Evolutionary conservation across 2,113 vertebrate genomes (phyloP).

Genomic region (Carlito syrichta): DNA sequence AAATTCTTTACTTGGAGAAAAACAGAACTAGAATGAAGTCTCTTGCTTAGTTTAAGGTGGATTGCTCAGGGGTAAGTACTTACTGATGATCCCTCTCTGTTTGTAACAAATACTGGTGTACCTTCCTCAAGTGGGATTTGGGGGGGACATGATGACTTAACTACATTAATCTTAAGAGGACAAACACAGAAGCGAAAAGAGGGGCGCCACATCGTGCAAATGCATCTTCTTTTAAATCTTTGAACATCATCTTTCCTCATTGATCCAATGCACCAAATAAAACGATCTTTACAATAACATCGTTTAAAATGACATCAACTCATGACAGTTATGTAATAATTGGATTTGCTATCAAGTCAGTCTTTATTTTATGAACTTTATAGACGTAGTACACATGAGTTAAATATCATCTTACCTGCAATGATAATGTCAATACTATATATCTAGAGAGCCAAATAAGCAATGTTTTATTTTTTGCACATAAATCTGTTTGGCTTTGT

Average conservation of each 20-base stretch:
- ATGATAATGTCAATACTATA: background rate
- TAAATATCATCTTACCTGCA: background rate
- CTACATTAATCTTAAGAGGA: background rate
- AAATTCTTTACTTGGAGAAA: background rate
- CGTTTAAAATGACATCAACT: background rate
- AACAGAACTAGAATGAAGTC: background rate
- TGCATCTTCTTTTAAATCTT: background rate
- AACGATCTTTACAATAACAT: background rate
- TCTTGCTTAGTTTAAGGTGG: background rate
- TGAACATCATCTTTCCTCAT: background rate
- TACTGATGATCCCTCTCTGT: background rate
- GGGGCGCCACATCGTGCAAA: background rate
- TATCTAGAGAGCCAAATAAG: background rate
- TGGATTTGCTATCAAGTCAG: background rate
- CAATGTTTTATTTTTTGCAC: background rate
- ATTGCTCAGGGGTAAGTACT: background rate
- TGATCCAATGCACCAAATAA: background rate
- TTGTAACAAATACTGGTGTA: conserved; percentile 11
- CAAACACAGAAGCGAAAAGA: background rate
- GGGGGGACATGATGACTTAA: background rate
- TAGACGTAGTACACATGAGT: background rate
- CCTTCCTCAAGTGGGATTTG: background rate
- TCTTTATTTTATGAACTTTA: background rate
- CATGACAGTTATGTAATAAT: background rate
- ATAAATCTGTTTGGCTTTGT: background rate